phyloP scores from a whole-genome alignment of 2,113 vertebrate species.

The Odontesthes bonariensis region DNA sequence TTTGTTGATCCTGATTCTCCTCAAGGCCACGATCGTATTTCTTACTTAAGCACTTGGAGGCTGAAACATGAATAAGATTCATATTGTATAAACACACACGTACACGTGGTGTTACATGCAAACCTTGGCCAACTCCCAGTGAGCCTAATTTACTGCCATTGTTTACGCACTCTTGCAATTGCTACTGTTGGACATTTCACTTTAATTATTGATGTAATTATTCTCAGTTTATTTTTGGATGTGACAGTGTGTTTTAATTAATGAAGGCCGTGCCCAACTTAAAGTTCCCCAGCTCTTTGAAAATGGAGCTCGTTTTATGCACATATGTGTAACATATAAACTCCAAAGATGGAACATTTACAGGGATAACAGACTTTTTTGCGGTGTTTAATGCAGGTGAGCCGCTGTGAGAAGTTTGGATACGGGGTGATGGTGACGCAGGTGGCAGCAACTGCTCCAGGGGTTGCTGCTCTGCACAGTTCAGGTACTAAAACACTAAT shows the following conservation, averaged over 20 bases:
- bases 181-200: slow-evolving; percentile 32
- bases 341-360: too few species aligned
- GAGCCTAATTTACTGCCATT: slow-evolving; percentile 59
- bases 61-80: slow-evolving; percentile 28
- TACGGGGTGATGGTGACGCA: slow-evolving; percentile 91
- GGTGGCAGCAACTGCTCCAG: slow-evolving; percentile 89
- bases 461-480: slow-evolving; percentile 84
- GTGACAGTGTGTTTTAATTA: slow-evolving; percentile 47
- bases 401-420: slow-evolving; percentile 89
- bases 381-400: slow-evolving; percentile 79
- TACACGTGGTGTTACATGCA: background rate
- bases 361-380: too few species aligned
- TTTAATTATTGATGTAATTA: slow-evolving; percentile 62
- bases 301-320: too few species aligned
- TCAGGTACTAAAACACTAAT: slow-evolving; percentile 85
- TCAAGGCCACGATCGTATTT: slow-evolving; percentile 27
- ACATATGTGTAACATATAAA: too few species aligned
- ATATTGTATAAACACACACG: slow-evolving; percentile 21
- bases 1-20: slow-evolving; percentile 22
- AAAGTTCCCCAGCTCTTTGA: too few species aligned
- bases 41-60: slow-evolving; percentile 11
- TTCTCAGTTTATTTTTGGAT: slow-evolving; percentile 54
- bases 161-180: slow-evolving; percentile 55
- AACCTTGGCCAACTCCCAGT: slow-evolving; percentile 31
- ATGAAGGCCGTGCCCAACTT: slow-evolving; percentile 16